A percentile compares a stretch with the other conserved stretches of the same genome.
Conservation (phyloP, 2,888 invertebrate genomes). For the Meteorus colon region DNA sequence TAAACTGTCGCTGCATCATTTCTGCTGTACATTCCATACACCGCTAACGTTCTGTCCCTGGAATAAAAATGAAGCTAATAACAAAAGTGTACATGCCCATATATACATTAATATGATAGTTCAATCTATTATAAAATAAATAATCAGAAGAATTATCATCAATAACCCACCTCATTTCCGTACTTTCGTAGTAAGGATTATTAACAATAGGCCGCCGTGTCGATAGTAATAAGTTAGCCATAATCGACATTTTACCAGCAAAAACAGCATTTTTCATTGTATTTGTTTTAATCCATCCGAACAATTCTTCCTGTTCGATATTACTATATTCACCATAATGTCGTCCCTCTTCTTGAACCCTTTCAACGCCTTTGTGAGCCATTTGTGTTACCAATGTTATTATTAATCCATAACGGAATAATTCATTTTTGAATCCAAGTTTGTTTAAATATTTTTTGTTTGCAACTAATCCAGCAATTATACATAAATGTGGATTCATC, state of each 20-base stretch:
- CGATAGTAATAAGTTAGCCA: slow-evolving; percentile 86
- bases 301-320: slow-evolving; percentile 82
- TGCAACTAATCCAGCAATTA: slow-evolving; percentile 81
- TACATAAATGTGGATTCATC: slow-evolving; percentile 85
- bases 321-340: slow-evolving; percentile 81
- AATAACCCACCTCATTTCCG: slow-evolving; percentile 80
- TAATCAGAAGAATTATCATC: not conserved
- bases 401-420: slow-evolving; percentile 72
- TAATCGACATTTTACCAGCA: slow-evolving; percentile 90
- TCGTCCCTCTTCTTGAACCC: slow-evolving; percentile 75
- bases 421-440: slow-evolving; percentile 68
- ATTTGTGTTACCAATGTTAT: slow-evolving; percentile 75
- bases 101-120: slow-evolving; percentile 29
- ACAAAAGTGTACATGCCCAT: not conserved
- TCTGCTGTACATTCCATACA: slow-evolving; percentile 87
- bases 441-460: slow-evolving; percentile 76
- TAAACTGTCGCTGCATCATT: slow-evolving; percentile 83
- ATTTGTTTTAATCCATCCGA: slow-evolving; percentile 83
- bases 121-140: slow-evolving; percentile 32
- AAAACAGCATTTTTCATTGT: slow-evolving; percentile 82
- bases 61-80: slow-evolving; percentile 53
- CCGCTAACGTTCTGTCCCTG: slow-evolving; percentile 85
- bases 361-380: slow-evolving; percentile 75
- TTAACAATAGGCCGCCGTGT: slow-evolving; percentile 86
- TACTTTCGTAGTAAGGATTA: slow-evolving; percentile 91